Percentiles rank a stretch among this genome's conserved stretches.
These are phyloP conservation scores for Ichneumoninae sp. DNA, from an alignment of 2,888 invertebrate genomes.

Conservation along the genomic window DNA sequence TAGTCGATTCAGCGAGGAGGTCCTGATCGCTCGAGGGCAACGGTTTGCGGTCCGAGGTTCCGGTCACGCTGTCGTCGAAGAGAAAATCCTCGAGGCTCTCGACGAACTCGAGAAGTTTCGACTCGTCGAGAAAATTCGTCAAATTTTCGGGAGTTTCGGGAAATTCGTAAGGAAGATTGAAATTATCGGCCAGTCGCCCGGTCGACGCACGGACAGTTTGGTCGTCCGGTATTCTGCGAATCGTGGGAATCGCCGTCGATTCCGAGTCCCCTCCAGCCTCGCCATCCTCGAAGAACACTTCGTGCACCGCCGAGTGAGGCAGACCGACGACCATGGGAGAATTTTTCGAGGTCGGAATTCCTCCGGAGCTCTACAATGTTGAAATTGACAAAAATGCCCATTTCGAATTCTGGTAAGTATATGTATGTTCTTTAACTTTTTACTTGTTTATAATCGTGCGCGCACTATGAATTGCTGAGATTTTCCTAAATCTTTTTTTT, in stretches of 20 bases:
- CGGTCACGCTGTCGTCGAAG: conserved; percentile 34
- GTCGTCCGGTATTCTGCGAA: background rate
- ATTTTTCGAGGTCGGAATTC: background rate
- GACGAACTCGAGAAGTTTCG: conserved; percentile 23
- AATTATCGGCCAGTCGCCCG: background rate
- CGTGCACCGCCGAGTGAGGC: conserved; percentile 24
- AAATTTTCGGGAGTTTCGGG: conserved; percentile 15
- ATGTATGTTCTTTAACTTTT: background rate
- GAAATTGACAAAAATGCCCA: background rate
- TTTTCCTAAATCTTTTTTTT: background rate
- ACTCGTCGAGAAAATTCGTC: conserved; percentile 17
- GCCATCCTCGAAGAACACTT: conserved; percentile 11
- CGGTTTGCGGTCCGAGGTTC: conserved; percentile 3
- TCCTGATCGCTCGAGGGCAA: background rate
- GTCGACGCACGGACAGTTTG: conserved; percentile 1
- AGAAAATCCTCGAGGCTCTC: conserved; percentile 43
- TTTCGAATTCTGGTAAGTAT: background rate
- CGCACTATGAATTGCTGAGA: background rate
- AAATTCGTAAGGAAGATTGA: background rate
- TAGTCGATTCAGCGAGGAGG: conserved; percentile 24
- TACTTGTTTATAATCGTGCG: background rate
- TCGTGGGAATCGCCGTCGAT: background rate
- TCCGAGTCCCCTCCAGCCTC: background rate
- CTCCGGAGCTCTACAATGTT: conserved; percentile 2
- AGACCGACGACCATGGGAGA: background rate